These are phyloP conservation scores for Drosophila paracracens DNA, from an alignment of 2,888 invertebrate species.

Conservation along the genomic window DNA sequence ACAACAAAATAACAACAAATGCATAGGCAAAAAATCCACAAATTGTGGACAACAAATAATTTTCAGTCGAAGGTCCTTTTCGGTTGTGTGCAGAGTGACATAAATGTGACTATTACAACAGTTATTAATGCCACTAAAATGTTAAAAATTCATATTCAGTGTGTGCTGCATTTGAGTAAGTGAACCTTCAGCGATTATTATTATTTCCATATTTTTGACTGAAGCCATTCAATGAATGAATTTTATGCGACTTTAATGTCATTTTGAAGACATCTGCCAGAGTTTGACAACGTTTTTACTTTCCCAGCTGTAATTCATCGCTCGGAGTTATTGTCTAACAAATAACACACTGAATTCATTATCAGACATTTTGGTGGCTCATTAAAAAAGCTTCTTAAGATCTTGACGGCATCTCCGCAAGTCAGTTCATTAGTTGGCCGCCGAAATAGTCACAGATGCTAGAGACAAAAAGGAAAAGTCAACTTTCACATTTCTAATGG, in stretches of 20 bases:
- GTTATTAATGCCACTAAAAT: slow-evolving; percentile 3
- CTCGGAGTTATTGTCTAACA: slow-evolving; percentile 5
- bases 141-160: slow-evolving; percentile 7
- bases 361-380: slow-evolving; percentile 16
- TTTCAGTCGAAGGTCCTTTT: slow-evolving; percentile 65
- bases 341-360: slow-evolving; percentile 31
- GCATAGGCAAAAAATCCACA: slow-evolving; percentile 1
- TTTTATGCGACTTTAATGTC: neutral
- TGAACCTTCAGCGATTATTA: neutral
- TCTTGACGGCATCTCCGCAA: slow-evolving; percentile 29
- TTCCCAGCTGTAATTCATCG: neutral
- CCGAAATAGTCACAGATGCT: slow-evolving; percentile 32
- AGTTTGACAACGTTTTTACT: neutral
- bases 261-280: neutral
- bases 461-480: slow-evolving; percentile 56
- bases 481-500: slow-evolving; percentile 77
- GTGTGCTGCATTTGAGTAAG: neutral
- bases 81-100: slow-evolving; percentile 25
- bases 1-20: slow-evolving; percentile 31
- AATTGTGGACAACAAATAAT: slow-evolving; percentile 28
- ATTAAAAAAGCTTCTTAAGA: slow-evolving; percentile 38
- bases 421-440: slow-evolving; percentile 67
- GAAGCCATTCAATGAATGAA: neutral
- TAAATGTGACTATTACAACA: slow-evolving; percentile 21
- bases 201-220: neutral